Evolutionary conservation across 2,113 vertebrate genomes (phyloP).

Genomic region (Lagopus leucura): DNA sequence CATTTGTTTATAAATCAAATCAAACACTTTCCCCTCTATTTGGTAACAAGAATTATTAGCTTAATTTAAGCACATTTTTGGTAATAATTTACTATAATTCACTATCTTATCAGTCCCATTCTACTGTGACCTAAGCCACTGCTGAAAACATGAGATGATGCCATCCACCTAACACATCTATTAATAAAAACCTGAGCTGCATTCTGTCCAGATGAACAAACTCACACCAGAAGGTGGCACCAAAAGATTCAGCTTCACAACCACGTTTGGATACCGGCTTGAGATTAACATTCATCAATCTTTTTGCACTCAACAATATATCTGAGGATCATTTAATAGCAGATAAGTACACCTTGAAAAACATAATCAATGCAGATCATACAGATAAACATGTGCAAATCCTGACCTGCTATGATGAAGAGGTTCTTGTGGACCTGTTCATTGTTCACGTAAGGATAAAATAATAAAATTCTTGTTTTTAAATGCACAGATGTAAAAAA

Average conservation of each 20-base stretch:
- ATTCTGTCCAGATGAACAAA: background rate
- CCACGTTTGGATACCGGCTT: background rate
- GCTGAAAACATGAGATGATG: background rate
- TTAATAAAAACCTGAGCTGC: background rate
- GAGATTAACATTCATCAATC: background rate
- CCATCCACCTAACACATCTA: background rate
- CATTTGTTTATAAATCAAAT: background rate
- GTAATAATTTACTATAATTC: background rate
- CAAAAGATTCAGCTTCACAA: constrained; percentile 55
- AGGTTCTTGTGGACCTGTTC: background rate
- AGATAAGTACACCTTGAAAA: too few relatives aligned
- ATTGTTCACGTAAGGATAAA: background rate
- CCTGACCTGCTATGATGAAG: background rate
- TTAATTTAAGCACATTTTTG: background rate
- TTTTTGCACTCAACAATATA: background rate
- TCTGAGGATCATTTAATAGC: accelerated
- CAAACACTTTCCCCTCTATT: background rate
- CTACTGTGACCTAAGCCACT: background rate
- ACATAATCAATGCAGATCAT: too few relatives aligned
- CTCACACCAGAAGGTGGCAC: constrained; percentile 75
- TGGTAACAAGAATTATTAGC: background rate
- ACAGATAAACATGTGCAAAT: background rate
- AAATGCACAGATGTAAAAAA: background rate
- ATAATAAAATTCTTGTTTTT: background rate
- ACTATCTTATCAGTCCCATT: background rate